Evolutionary conservation across 2,113 vertebrate species (phyloP).

Genomic region (Solea solea): DNA sequence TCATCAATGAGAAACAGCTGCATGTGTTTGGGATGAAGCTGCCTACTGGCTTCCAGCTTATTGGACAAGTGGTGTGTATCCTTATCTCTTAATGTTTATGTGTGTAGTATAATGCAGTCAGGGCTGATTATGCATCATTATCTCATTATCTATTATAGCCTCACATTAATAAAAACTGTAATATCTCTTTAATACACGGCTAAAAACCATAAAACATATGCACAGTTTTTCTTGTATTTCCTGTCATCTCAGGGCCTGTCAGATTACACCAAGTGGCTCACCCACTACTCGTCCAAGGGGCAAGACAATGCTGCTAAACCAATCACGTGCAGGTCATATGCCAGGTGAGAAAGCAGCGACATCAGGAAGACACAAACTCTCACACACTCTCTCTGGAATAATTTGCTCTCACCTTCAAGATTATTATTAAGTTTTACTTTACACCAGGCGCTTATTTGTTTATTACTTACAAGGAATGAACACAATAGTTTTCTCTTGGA

Average conservation of each 20-base stretch:
- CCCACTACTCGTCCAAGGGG: conserved; percentile 81
- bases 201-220: too few species aligned
- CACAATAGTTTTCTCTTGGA: too few species aligned
- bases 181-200: too few species aligned
- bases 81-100: neutral
- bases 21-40: conserved; percentile 87
- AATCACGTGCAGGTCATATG: conserved; percentile 79
- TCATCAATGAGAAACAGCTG: conserved; percentile 78
- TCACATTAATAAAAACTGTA: too few species aligned
- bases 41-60: conserved; percentile 86
- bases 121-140: neutral
- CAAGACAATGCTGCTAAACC: conserved; percentile 68
- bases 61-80: conserved; percentile 86
- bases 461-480: too few species aligned
- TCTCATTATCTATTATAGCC: neutral
- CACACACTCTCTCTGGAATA: too few species aligned
- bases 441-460: too few species aligned
- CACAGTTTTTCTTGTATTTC: neutral
- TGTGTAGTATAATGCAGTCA: neutral
- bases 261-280: conserved; percentile 87
- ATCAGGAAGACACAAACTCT: too few species aligned
- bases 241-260: conserved; percentile 77
- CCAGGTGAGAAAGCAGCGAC: conserved; percentile 71
- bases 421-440: too few species aligned
- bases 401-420: too few species aligned